Evolutionary conservation across 2,888 invertebrate species (phyloP).

Genomic region (Orthosia incerta): DNA sequence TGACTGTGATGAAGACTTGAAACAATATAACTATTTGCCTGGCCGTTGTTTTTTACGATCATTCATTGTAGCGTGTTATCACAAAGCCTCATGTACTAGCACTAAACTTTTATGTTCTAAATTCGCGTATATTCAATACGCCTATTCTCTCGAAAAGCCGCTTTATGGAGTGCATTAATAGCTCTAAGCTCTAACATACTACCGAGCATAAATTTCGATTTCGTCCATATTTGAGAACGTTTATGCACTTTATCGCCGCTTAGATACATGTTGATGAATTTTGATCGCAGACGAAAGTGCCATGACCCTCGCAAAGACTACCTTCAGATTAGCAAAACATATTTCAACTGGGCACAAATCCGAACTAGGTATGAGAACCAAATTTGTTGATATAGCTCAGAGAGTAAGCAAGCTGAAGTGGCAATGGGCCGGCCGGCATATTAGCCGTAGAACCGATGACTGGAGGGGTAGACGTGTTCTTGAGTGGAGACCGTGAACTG

Average conservation of each 20-base stretch:
- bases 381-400: too few relatives aligned
- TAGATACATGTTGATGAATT: neutral
- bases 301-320: neutral
- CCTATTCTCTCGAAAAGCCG: conserved; percentile 4
- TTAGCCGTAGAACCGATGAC: too few relatives aligned
- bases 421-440: too few relatives aligned
- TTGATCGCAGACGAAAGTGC: neutral
- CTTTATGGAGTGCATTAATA: conserved; percentile 1
- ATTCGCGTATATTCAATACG: conserved; percentile 1
- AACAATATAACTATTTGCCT: neutral
- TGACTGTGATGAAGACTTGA: too few relatives aligned
- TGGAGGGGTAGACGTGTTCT: too few relatives aligned
- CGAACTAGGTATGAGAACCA: too few relatives aligned
- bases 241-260: neutral
- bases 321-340: too few relatives aligned
- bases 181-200: conserved; percentile 11
- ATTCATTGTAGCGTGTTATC: conserved; percentile 16
- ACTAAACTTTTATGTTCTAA: conserved; percentile 20
- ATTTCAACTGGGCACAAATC: too few relatives aligned
- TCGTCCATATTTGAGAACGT: neutral
- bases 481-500: too few relatives aligned
- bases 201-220: neutral
- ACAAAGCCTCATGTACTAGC: neutral
- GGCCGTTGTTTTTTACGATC: neutral
- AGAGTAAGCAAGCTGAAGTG: too few relatives aligned